These are phyloP conservation scores for Cyclopterus lumpus DNA, from an alignment of 2,797 vertebrate genomes.

Conservation along the genomic window DNA sequence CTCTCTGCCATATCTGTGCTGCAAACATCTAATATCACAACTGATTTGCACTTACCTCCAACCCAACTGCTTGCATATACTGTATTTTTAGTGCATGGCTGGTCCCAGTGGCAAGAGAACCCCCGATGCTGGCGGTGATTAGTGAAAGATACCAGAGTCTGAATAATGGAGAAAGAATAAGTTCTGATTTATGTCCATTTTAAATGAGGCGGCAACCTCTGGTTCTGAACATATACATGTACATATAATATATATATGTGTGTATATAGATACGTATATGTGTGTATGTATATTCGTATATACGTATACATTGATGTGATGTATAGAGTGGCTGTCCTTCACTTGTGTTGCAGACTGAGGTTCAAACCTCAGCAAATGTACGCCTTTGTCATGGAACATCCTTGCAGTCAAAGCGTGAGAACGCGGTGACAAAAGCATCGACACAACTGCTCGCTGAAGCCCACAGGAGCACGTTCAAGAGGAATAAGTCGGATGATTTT, in stretches of 20 bases:
- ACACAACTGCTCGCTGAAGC: background rate
- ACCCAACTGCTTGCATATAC: background rate
- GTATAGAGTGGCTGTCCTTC: background rate
- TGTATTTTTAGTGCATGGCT: constrained; percentile 32
- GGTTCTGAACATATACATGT: background rate
- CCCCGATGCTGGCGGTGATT: background rate
- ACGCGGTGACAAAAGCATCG: background rate
- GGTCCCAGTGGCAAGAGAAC: constrained; percentile 9
- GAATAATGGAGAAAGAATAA: background rate
- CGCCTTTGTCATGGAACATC: background rate
- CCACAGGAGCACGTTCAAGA: background rate
- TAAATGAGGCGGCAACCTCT: background rate
- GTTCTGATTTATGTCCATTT: background rate
- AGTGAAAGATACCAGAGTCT: background rate
- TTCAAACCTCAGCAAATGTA: background rate
- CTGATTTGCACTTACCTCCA: constrained; percentile 24
- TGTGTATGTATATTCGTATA: too few relatives aligned
- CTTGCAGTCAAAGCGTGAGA: too few relatives aligned
- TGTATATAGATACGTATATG: too few relatives aligned
- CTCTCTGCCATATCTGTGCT: constrained; percentile 31
- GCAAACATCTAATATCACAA: constrained; percentile 52
- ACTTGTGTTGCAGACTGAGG: background rate
- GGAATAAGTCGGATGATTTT: background rate
- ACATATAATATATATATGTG: background rate
- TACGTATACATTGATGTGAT: too few relatives aligned